Percentiles rank a stretch among this genome's conserved stretches.
These are phyloP conservation scores for Synanceia verrucosa DNA, from an alignment of 2,797 vertebrate species.

Conservation along the genomic window DNA sequence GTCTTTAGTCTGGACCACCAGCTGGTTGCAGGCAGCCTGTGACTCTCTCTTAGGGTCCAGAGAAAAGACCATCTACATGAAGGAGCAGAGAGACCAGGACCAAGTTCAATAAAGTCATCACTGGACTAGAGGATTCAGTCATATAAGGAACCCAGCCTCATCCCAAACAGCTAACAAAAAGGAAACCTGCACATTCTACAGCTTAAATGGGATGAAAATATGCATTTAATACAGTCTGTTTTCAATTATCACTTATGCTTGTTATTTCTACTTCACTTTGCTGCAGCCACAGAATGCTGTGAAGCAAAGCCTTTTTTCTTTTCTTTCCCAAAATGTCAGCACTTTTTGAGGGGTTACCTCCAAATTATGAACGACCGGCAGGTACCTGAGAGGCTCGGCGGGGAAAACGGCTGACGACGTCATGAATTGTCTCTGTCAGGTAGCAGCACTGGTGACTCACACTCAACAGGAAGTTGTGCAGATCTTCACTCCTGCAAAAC, in stretches of 20 bases:
- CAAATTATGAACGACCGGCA: too few relatives aligned
- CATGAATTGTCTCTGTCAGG: conserved; percentile 86
- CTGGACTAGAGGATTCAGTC: background rate
- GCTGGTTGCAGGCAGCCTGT: conserved; percentile 82
- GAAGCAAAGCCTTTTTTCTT: too few relatives aligned
- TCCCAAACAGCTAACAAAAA: background rate
- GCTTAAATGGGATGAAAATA: background rate
- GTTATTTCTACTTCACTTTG: too few relatives aligned
- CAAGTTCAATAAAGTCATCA: background rate
- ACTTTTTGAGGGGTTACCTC: too few relatives aligned
- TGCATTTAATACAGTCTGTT: background rate
- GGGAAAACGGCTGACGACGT: conserved; percentile 84
- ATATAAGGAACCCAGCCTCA: background rate
- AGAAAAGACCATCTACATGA: conserved; percentile 85
- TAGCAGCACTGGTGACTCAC: conserved; percentile 88
- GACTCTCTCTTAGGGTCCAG: conserved; percentile 85
- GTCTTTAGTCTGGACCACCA: conserved; percentile 82
- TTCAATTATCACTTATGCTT: background rate
- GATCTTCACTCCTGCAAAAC: conserved; percentile 86
- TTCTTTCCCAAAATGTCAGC: background rate
- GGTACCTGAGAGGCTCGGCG: conserved; percentile 87
- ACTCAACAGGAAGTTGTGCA: conserved; percentile 88
- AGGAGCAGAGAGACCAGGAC: background rate
- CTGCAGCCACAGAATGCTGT: too few relatives aligned
- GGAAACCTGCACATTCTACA: background rate